Base-by-base conservation (phyloP, 1,140 invertebrate species). In the Drosophila watanabei region DNA sequence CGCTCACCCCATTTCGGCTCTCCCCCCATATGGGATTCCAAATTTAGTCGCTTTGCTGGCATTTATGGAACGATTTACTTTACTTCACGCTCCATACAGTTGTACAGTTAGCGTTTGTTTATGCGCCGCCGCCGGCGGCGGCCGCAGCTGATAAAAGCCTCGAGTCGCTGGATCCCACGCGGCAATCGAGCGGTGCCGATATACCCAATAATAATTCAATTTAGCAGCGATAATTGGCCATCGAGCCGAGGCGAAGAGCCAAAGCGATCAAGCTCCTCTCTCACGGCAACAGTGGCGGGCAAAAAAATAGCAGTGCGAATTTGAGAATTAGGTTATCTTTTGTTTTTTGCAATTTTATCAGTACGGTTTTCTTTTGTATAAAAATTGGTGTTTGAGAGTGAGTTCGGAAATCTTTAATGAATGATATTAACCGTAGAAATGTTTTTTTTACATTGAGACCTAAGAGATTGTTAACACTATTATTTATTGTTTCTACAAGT, bases 141-240 rank as follows among this genome's bases (percentile, higher is more conserved):
- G 56, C 32, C 65, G 56, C 72, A 80, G 80, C 75, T 68, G 62
- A 79, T 73, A 75, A 87, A 87, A 83, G 45, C 45, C 14, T 24
- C n/a, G 57, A 77, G 73, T 39, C 46, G 66, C 14, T 54, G 43
- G 61, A 88, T 87, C 85, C 85, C 85, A 86, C 80, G 85, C 80
- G 79, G 77, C 71, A 56, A 52, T 48, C 39, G 49, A 39, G 39
- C 39, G 28, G 10, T 35, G 59, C 30, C 58, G 20, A 57, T 57
- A 64, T 64, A 76, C 54, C 64, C 69, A 84, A 88, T 89, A 88
- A 81, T 87, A 87, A 89, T 89, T 76, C 85, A 81, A 79, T 90
- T 89, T 79, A 75, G 75, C 73, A 82, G 70, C 81, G 48, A 85
- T 89, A 89, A 89, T 89, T 89, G 85, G 86, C 86, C 70, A 87